A percentile compares a stretch with the other conserved stretches of the same genome.
phyloP scores from a whole-genome alignment of 2,888 invertebrate species.

The Steinernema hermaphroditum region DNA sequence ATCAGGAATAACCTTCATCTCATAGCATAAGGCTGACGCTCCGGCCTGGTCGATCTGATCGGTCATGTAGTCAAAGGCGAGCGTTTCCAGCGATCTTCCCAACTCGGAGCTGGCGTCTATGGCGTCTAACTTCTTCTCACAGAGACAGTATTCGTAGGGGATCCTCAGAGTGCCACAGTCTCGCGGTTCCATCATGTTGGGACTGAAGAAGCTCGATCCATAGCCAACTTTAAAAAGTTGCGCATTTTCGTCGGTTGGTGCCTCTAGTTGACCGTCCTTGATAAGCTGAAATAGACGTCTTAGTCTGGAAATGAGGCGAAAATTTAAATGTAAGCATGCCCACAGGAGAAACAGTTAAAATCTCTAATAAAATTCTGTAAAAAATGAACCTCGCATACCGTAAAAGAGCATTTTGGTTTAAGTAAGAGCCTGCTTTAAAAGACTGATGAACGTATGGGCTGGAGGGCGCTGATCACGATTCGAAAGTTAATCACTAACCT shows the following conservation, averaged over 20 bases:
- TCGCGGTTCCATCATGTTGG: not conserved
- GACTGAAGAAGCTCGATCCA: not conserved
- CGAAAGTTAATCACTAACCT: not conserved
- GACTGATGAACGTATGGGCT: too few relatives aligned
- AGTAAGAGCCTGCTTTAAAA: too few relatives aligned
- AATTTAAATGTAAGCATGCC: too few relatives aligned
- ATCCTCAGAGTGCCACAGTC: not conserved
- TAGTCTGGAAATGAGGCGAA: too few relatives aligned
- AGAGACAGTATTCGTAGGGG: not conserved
- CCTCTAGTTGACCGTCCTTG: too few relatives aligned
- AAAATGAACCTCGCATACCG: not conserved
- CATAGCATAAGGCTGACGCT: not conserved
- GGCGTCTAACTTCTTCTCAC: not conserved
- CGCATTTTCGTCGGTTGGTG: not conserved
- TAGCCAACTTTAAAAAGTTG: not conserved
- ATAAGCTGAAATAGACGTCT: too few relatives aligned
- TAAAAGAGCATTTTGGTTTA: too few relatives aligned
- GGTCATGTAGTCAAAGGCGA: not conserved
- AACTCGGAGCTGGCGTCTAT: not conserved
- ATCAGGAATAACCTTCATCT: not conserved
- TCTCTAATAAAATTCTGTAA: not conserved
- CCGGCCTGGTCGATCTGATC: not conserved
- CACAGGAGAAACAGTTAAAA: too few relatives aligned
- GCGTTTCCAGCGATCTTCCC: not conserved
- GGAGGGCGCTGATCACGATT: too few relatives aligned